A percentile compares a stretch with the other conserved stretches of the same genome.
Evolutionary conservation across 2,888 invertebrate species (phyloP).

Genomic region (Drosophila helvetica): DNA sequence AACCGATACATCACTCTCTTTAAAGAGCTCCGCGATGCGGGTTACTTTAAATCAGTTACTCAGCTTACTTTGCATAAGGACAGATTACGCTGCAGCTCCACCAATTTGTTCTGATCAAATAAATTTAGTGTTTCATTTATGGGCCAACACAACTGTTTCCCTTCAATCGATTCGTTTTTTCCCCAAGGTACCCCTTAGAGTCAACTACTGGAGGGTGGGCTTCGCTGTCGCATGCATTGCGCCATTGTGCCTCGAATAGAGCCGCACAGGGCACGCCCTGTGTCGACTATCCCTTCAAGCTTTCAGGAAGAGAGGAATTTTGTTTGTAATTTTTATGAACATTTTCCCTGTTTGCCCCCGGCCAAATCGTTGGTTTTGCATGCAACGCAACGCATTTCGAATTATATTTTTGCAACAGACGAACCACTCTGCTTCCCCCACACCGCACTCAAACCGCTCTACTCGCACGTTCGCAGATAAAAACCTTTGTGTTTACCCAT

Average conservation of each 20-base stretch:
- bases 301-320: not conserved
- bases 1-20: too few species aligned
- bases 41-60: too few species aligned
- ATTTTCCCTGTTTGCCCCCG: not conserved
- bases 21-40: too few species aligned
- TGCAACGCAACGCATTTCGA: not conserved
- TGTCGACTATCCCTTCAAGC: not conserved
- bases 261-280: not conserved
- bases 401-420: conserved; percentile 2
- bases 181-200: too few species aligned
- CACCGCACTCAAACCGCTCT: not conserved
- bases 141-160: not conserved
- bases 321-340: not conserved
- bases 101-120: not conserved
- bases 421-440: not conserved
- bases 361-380: not conserved
- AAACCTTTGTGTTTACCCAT: conserved; percentile 17
- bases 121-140: not conserved
- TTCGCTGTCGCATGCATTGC: too few species aligned
- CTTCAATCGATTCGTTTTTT: too few species aligned
- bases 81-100: not conserved
- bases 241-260: too few species aligned
- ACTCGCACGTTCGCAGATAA: conserved; percentile 3
- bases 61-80: too few species aligned
- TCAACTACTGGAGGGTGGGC: too few species aligned